Percentiles rank a stretch among this genome's conserved stretches.
phyloP scores from a whole-genome alignment of 2,888 invertebrate species.

The Polyommatus icarus region DNA sequence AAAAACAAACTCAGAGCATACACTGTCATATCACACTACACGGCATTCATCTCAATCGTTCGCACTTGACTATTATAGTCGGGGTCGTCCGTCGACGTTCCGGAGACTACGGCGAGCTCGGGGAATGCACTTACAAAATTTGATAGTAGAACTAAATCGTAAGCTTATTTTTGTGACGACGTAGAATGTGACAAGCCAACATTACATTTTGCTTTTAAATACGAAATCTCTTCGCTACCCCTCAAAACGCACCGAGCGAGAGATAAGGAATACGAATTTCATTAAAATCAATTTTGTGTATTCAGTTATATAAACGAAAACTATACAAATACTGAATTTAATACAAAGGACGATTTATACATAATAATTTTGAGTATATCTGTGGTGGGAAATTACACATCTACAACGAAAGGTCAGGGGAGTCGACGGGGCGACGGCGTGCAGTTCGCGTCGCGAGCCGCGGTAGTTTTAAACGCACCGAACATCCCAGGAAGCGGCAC shows the following conservation, averaged over 20 bases:
- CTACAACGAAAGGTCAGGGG: constrained; percentile 3
- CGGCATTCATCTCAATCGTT: not conserved
- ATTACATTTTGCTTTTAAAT: not conserved
- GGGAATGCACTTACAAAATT: not conserved
- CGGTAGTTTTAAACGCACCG: not conserved
- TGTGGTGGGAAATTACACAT: constrained; percentile 24
- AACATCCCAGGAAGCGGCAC: not conserved
- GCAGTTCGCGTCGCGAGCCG: not conserved
- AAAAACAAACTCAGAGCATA: constrained; percentile 17
- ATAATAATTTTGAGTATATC: constrained; percentile 27
- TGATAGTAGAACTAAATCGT: not conserved
- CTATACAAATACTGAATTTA: constrained; percentile 14
- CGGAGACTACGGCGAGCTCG: not conserved
- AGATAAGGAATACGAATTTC: not conserved
- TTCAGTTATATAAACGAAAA: constrained; percentile 16
- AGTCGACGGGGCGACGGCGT: not conserved
- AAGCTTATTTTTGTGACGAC: not conserved
- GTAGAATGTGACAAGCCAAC: not conserved
- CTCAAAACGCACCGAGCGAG: not conserved
- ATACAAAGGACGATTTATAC: constrained; percentile 9
- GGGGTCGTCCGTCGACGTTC: not conserved
- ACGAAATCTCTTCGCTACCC: not conserved
- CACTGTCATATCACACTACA: constrained; percentile 25
- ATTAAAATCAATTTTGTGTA: constrained; percentile 17
- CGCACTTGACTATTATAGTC: not conserved